Evolutionary conservation across 2,113 vertebrate species (phyloP), one percentile per base, ranked within the genome.

Genomic region (Clinocottus analis): DNA sequence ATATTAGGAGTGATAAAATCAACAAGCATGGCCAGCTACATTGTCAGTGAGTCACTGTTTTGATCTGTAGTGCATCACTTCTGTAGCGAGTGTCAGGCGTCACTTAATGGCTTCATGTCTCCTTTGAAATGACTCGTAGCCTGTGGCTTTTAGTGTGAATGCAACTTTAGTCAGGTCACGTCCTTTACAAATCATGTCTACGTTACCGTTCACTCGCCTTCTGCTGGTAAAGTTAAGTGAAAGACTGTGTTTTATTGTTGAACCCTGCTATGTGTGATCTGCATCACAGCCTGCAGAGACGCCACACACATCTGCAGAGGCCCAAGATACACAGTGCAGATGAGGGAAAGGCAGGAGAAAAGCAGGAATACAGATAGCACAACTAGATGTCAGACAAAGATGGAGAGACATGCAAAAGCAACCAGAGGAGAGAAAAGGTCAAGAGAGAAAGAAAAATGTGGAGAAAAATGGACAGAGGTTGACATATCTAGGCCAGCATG

Each of bases 401-500:
- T 31, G 31, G 43, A 73, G 27, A 77, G 45, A 79, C 8, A 64
- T 31, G 21, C 27, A 62, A 56, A 82, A 64, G 19, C 63, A 66
- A 53, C 49, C 14, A 59, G 41, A 68, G 27, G 39, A 35, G 39
- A 45, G 39, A 39, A 78, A 89, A 89, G 80, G 83, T 79, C 35
- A 85, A 70, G 53, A 64, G 61, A 71, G 55, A 41, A 58, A 16
- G 39, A 16, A 43, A 43, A 21, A 67, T 31, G 21, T 6, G 5
- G 63, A 73, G 41, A 75, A 70, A 68, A 76, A 72, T 82, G 19
- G 70, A 83, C 10, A 82, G 35, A 61, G 69, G 65, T 72, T 75
- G 81, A 89, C 83, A 29, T 80, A 86, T 83, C 75, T 88, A 82
- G 82, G 86, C 60, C 90, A 90, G 35, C 49, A 17, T 71, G 65